Conservation (phyloP, 92 coral and sea anemone species). For the Isaurus tuberculatus region DNA sequence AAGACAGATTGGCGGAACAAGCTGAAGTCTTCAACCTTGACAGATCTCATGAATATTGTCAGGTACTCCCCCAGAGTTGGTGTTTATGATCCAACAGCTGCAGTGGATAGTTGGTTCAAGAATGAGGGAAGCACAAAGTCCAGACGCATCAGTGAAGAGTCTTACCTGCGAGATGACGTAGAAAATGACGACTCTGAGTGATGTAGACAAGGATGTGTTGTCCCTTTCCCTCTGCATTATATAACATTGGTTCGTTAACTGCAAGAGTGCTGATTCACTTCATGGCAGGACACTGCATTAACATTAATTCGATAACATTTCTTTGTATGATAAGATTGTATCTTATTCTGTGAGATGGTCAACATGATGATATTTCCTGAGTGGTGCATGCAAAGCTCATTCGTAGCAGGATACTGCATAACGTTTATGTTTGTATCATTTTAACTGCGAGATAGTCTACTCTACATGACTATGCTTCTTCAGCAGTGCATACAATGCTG, state of each 20-base stretch:
- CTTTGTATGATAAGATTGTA: background rate
- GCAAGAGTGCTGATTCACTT: slow-evolving; percentile 1
- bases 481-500: slow-evolving; percentile 1
- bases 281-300: slow-evolving; percentile 20
- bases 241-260: background rate
- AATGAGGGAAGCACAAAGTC: slow-evolving; percentile 33
- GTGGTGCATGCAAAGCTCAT: background rate
- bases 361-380: background rate
- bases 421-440: background rate
- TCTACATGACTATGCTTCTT: background rate
- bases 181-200: slow-evolving; percentile 1
- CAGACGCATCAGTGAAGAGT: slow-evolving; percentile 13
- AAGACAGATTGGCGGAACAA: slow-evolving; percentile 42
- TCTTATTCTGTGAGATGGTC: background rate
- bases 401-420: too few species aligned
- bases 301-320: slow-evolving; percentile 20
- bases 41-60: slow-evolving; percentile 39
- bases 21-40: slow-evolving; percentile 31
- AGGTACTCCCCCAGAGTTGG: slow-evolving; percentile 25
- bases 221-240: background rate
- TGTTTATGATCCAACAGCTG: slow-evolving; percentile 32
- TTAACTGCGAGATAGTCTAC: background rate
- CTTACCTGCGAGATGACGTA: slow-evolving; percentile 8
- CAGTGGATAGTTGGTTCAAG: slow-evolving; percentile 35
- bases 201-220: slow-evolving; percentile 1